Percentiles rank a stretch among this genome's conserved stretches.
Evolutionary conservation across 2,888 invertebrate species (phyloP).

Genomic region (Thera britannica): DNA sequence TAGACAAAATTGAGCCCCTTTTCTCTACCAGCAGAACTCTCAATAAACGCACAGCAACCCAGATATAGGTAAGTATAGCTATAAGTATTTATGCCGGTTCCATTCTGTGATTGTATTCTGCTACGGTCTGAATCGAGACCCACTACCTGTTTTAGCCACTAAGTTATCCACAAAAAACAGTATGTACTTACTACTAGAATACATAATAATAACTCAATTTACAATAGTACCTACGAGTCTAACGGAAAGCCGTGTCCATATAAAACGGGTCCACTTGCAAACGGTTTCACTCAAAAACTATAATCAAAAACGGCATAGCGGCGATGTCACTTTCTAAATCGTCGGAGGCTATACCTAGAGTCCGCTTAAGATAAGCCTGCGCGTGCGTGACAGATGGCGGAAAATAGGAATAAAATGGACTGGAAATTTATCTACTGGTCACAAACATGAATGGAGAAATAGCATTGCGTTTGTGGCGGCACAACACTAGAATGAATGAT

Average conservation of each 20-base stretch:
- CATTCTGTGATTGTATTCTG: not conserved
- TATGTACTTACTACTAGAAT: not conserved
- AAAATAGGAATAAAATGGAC: too few relatives aligned
- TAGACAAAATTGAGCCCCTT: not conserved
- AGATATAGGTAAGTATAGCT: not conserved
- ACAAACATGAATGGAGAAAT: too few relatives aligned
- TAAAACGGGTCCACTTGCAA: slow-evolving; percentile 19
- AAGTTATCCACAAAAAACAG: not conserved
- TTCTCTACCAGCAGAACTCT: not conserved
- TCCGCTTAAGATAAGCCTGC: too few relatives aligned
- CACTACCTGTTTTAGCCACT: not conserved
- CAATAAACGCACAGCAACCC: slow-evolving; percentile 8
- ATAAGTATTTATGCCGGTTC: not conserved
- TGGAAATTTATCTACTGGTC: too few relatives aligned
- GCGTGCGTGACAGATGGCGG: too few relatives aligned
- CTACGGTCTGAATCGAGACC: not conserved
- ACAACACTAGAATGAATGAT: too few relatives aligned
- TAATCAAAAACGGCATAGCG: slow-evolving; percentile 36
- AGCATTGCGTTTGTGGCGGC: too few relatives aligned
- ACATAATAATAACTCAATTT: slow-evolving; percentile 9
- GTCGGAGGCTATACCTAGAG: slow-evolving; percentile 25
- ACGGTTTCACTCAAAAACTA: slow-evolving; percentile 38
- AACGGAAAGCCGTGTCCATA: slow-evolving; percentile 17
- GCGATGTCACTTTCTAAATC: slow-evolving; percentile 43
- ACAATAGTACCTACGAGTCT: not conserved